phyloP scores from a whole-genome alignment of 2,888 invertebrate species.

The Oconnorella tubifera region DNA sequence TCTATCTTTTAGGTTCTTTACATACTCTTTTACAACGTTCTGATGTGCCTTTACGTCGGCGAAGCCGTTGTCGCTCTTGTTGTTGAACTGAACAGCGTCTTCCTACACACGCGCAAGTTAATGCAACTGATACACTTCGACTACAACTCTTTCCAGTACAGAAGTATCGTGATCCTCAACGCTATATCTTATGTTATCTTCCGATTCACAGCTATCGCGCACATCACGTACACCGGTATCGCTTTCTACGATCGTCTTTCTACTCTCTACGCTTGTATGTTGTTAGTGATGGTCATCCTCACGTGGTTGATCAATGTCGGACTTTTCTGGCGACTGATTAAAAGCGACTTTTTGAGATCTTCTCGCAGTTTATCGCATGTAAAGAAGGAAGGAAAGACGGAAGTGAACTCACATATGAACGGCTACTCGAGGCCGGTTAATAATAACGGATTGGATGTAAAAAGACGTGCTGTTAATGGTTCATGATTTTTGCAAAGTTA shows the following conservation, averaged over 20 bases:
- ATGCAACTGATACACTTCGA: neutral
- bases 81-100: slow-evolving; percentile 18
- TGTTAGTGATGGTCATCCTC: neutral
- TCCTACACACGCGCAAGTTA: slow-evolving; percentile 17
- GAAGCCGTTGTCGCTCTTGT: slow-evolving; percentile 4
- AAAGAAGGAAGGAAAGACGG: neutral
- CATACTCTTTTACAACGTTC: slow-evolving; percentile 11
- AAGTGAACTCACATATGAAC: neutral
- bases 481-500: too few relatives aligned
- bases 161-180: neutral
- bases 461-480: too few relatives aligned
- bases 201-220: neutral
- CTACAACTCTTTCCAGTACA: neutral
- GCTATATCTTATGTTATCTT: neutral
- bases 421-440: neutral
- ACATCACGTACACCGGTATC: neutral
- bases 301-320: slow-evolving; percentile 3
- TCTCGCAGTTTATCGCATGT: neutral
- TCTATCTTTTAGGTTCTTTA: slow-evolving; percentile 11
- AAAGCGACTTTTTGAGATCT: neutral
- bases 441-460: neutral
- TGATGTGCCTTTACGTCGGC: slow-evolving; percentile 1
- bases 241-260: neutral
- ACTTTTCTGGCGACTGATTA: neutral
- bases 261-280: neutral